Evolutionary conservation across 2,888 invertebrate genomes (phyloP).

Genomic region (Apotomis turbidana): DNA sequence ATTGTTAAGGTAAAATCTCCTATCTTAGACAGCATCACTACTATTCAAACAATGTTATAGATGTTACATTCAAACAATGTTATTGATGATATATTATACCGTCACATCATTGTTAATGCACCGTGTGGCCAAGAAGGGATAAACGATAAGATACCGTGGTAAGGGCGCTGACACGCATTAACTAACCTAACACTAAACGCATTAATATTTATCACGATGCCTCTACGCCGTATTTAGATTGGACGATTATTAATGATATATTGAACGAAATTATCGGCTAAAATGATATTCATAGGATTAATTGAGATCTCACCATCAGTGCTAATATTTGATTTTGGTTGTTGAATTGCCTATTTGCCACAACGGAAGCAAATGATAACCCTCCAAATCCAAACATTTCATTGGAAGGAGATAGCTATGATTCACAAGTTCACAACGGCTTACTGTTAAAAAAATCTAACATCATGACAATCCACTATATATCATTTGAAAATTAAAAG

Average conservation of each 20-base stretch:
- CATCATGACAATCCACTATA: too few species aligned
- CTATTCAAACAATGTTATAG: too few species aligned
- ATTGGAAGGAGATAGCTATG: too few species aligned
- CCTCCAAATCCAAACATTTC: not conserved
- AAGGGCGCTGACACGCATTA: slow-evolving; percentile 53
- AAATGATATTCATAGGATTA: slow-evolving; percentile 35
- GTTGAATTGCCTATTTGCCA: slow-evolving; percentile 3
- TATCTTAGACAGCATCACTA: too few species aligned
- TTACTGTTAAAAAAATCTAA: too few species aligned
- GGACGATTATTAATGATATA: slow-evolving; percentile 41
- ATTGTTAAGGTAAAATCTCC: too few species aligned
- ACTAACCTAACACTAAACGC: slow-evolving; percentile 50
- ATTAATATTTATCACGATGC: slow-evolving; percentile 61
- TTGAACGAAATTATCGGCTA: slow-evolving; percentile 12
- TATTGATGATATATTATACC: too few species aligned
- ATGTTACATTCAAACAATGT: too few species aligned
- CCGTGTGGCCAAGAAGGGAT: not conserved
- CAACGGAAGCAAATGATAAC: not conserved
- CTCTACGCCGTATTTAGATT: slow-evolving; percentile 43
- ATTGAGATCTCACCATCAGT: slow-evolving; percentile 29
- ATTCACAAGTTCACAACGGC: too few species aligned
- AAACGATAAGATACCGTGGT: slow-evolving; percentile 16
- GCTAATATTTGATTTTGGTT: slow-evolving; percentile 18
- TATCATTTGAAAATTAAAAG: too few species aligned
- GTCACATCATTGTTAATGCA: not conserved